These are phyloP conservation scores for Coelopa frigida DNA, from an alignment of 1,140 invertebrate species.

Conservation along the genomic window DNA sequence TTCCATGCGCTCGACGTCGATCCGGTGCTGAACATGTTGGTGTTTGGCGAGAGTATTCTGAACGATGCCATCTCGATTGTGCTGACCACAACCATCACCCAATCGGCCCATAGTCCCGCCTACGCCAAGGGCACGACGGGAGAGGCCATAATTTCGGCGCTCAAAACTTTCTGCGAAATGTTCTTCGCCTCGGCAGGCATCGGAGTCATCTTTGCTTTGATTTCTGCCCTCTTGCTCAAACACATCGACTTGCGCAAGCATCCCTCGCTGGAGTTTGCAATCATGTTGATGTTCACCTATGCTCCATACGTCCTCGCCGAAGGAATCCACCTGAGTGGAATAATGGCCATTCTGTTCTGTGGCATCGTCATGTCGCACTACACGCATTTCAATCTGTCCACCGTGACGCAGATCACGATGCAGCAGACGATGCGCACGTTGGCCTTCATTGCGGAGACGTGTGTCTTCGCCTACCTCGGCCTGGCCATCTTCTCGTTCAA, in stretches of 20 bases:
- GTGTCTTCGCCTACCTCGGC: constrained; percentile 98
- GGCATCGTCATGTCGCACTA: constrained; percentile 99
- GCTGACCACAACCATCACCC: constrained; percentile 79
- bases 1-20: constrained; percentile 95
- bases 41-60: constrained; percentile 95
- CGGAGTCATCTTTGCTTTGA: constrained; percentile 89
- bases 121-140: constrained; percentile 50
- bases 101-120: constrained; percentile 32
- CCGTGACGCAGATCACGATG: constrained; percentile 98
- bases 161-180: constrained; percentile 91
- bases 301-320: constrained; percentile 96
- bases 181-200: constrained; percentile 98
- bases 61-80: constrained; percentile 99
- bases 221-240: constrained; percentile 90
- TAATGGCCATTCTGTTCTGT: constrained; percentile 99
- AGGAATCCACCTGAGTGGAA: constrained; percentile 70
- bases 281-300: constrained; percentile 98
- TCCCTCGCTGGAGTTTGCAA: constrained; percentile 95
- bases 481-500: constrained; percentile 96
- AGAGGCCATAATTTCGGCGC: constrained; percentile 81
- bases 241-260: constrained; percentile 95
- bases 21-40: constrained; percentile 95
- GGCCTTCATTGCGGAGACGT: constrained; percentile 96
- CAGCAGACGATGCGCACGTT: constrained; percentile 97
- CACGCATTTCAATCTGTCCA: constrained; percentile 96